Evolutionary conservation across 2,888 invertebrate species (phyloP), one percentile per base, ranked within the genome.

Genomic region (Melipona beecheii): DNA sequence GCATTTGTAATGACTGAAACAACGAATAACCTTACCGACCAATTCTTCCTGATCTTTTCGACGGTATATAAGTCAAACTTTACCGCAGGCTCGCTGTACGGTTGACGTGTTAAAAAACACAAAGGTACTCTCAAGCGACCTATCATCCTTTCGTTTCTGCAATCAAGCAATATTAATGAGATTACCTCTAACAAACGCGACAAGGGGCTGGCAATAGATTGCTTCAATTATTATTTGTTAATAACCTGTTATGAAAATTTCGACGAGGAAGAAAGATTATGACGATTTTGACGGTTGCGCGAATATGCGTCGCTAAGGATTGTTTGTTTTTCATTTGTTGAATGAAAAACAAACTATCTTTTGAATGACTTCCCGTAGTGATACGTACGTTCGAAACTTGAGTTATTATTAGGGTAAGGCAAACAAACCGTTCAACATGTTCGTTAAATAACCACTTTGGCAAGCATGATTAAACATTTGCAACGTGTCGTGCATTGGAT

Each of bases 321-420:
- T 11, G 27, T 50, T 77, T 36, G 52, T 36, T 62, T 9, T 64
- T 86, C 81, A 52, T 66, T 88, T 88, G 83, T 88, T 75, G 24
- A 24, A 27, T 27, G 27, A 27, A 27, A 27, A 27, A 27, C 27
- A 65, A 9, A 5, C 17, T 21, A 24, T 0, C 15, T 43, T 56
- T n/a, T 65, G 6, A 65, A n/a, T 5, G 6, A 13, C 6, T n/a
- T 65, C 6, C 6, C 36, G 36, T 21, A n/a, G 4, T 9, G 9
- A 31, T 21, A 27, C 27, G 27, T 0, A 3, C 15, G 13, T 15
- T 68, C 17, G 17, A 17, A n/a, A n/a, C 9, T 19, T 6, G 27
- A 19, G 15, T 13, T 49, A n/a, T 11, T 49, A 52, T 31, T 21
- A 43, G 24, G n/a, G 52, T 58, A n/a, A 11, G 52, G 58, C 49